Percentiles rank a stretch among this genome's conserved stretches.
phyloP scores from a whole-genome alignment of 2,888 invertebrate species.

The Teleiodes luculella region DNA sequence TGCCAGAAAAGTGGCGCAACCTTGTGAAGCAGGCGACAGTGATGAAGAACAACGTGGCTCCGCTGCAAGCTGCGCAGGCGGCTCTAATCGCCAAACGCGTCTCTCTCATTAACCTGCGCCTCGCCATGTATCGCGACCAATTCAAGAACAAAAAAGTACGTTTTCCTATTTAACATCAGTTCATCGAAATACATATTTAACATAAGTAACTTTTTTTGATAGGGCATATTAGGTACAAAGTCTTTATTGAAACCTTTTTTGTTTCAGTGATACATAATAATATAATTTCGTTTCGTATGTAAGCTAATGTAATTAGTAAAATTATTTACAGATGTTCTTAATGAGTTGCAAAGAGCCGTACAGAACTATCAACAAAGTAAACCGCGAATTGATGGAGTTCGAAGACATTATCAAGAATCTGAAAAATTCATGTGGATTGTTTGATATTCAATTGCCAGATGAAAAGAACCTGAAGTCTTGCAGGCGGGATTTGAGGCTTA shows the following conservation, averaged over 20 bases:
- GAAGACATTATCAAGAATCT: constrained; percentile 84
- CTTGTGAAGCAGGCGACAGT: constrained; percentile 90
- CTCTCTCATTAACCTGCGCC: constrained; percentile 87
- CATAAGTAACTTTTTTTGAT: no score
- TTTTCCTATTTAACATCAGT: neutral
- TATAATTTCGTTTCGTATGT: no score
- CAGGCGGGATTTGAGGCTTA: constrained; percentile 85
- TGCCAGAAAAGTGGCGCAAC: constrained; percentile 93
- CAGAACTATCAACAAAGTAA: constrained; percentile 82
- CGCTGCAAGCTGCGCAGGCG: constrained; percentile 92
- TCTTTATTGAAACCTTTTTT: no score
- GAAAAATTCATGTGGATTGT: constrained; percentile 86
- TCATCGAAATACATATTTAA: no score
- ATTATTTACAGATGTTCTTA: constrained; percentile 75
- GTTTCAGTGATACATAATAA: no score
- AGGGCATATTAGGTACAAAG: no score
- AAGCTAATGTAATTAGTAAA: no score
- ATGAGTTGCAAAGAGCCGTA: constrained; percentile 84
- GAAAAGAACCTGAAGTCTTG: constrained; percentile 86
- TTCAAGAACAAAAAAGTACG: constrained; percentile 79
- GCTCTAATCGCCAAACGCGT: constrained; percentile 91
- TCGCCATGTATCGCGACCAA: constrained; percentile 85
- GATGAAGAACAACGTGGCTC: constrained; percentile 91
- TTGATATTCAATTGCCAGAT: constrained; percentile 92
- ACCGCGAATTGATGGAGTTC: constrained; percentile 81